These are phyloP conservation scores for Psococerastis gibbosa DNA, from an alignment of 2,888 invertebrate species.

Conservation along the genomic window DNA sequence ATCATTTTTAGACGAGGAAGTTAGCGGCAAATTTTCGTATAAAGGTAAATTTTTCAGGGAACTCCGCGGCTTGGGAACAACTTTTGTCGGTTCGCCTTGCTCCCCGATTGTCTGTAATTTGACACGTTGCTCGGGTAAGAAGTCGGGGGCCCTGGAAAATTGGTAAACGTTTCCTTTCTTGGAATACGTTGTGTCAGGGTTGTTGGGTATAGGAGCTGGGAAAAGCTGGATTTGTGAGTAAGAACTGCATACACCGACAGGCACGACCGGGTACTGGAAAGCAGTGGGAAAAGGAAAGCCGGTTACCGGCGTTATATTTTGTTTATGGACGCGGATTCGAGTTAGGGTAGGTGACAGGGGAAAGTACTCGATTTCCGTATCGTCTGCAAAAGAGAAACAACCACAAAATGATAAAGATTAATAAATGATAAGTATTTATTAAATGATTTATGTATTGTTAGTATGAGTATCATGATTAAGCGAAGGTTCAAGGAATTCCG, in stretches of 20 bases:
- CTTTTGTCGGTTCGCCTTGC: neutral
- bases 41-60: neutral
- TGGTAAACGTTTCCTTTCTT: constrained; percentile 4
- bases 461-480: no score
- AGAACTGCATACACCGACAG: constrained; percentile 8
- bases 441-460: no score
- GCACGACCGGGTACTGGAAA: constrained; percentile 8
- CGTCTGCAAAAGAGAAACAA: constrained; percentile 38
- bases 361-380: constrained; percentile 60
- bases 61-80: constrained; percentile 1
- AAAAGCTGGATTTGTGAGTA: constrained; percentile 16
- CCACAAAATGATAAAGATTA: neutral
- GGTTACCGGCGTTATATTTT: constrained; percentile 13
- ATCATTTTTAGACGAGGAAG: neutral
- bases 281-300: constrained; percentile 5
- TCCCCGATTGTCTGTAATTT: neutral
- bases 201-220: constrained; percentile 26
- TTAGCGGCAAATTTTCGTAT: constrained; percentile 2
- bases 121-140: neutral
- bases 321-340: constrained; percentile 54
- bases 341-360: constrained; percentile 64
- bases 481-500: no score
- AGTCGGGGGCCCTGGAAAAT: constrained; percentile 3
- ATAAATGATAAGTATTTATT: no score
- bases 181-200: constrained; percentile 17